Percentiles rank a stretch among this genome's conserved stretches.
Conservation (phyloP, 2,888 invertebrate species). For the Lamellibrachia columna region DNA sequence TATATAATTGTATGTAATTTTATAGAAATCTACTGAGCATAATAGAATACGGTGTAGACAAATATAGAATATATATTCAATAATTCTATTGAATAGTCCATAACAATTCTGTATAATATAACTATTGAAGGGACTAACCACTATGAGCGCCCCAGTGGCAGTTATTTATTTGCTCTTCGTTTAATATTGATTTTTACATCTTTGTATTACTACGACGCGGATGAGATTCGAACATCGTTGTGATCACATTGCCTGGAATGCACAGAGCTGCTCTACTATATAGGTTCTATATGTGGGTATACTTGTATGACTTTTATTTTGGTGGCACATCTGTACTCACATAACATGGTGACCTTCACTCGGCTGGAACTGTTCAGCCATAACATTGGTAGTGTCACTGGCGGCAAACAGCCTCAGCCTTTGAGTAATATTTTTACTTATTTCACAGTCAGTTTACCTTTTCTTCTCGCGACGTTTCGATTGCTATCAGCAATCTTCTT, state of each 20-base stretch:
- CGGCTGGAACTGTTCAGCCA: neutral
- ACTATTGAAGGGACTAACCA: too few species aligned
- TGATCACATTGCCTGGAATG: neutral
- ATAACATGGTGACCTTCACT: neutral
- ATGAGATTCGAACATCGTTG: neutral
- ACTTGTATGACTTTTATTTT: neutral
- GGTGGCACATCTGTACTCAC: neutral
- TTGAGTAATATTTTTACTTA: too few species aligned
- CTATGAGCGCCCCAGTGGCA: neutral
- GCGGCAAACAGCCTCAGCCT: neutral
- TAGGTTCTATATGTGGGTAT: neutral
- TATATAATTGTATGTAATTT: too few species aligned
- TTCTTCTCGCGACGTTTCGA: too few species aligned
- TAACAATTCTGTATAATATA: too few species aligned
- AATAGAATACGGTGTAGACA: too few species aligned
- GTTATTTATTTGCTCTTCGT: neutral
- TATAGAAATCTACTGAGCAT: too few species aligned
- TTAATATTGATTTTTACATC: conserved; percentile 13
- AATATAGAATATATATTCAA: too few species aligned
- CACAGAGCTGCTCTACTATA: neutral
- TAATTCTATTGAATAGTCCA: too few species aligned
- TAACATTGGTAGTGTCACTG: neutral
- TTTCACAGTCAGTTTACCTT: too few species aligned
- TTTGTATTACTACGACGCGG: neutral
- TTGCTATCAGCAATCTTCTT: too few species aligned